A percentile compares a stretch with the other conserved stretches of the same genome.
Evolutionary conservation across 1,140 invertebrate genomes (phyloP).

Genomic region (Eupeodes corollae): DNA sequence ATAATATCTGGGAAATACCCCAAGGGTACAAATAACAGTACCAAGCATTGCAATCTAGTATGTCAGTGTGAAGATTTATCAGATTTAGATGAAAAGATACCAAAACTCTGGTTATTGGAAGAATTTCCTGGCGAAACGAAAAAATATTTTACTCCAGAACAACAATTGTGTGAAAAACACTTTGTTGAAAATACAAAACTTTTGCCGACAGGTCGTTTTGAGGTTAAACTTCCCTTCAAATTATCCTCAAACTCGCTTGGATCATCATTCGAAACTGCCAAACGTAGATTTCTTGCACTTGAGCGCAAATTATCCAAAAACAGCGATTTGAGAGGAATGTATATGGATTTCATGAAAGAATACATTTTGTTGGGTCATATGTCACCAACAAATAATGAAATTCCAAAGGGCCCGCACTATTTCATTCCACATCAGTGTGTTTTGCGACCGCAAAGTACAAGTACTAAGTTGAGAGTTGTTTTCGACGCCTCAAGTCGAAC

Average conservation of each 20-base stretch:
- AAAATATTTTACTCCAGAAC: slow-evolving; percentile 2
- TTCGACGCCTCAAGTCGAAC: slow-evolving; percentile 4
- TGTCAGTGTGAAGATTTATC: neutral
- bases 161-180: slow-evolving; percentile 9
- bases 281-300: slow-evolving; percentile 20
- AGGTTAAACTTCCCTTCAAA: slow-evolving; percentile 14
- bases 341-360: slow-evolving; percentile 22
- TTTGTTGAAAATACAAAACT: slow-evolving; percentile 2
- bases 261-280: slow-evolving; percentile 15
- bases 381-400: slow-evolving; percentile 19
- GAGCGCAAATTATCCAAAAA: slow-evolving; percentile 20
- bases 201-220: slow-evolving; percentile 7
- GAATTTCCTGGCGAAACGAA: slow-evolving; percentile 7
- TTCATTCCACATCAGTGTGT: slow-evolving; percentile 13
- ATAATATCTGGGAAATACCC: slow-evolving; percentile 9
- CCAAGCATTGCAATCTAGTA: neutral
- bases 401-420: slow-evolving; percentile 9
- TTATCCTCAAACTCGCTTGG: slow-evolving; percentile 16
- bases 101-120: slow-evolving; percentile 29
- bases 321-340: slow-evolving; percentile 9
- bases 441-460: slow-evolving; percentile 1
- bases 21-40: neutral
- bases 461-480: slow-evolving; percentile 9
- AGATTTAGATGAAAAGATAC: neutral
- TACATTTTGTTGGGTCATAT: slow-evolving; percentile 30